A percentile compares a stretch with the other conserved stretches of the same genome.
Conservation (phyloP, 1,140 invertebrate species). For the Xylocopa sonorina region DNA sequence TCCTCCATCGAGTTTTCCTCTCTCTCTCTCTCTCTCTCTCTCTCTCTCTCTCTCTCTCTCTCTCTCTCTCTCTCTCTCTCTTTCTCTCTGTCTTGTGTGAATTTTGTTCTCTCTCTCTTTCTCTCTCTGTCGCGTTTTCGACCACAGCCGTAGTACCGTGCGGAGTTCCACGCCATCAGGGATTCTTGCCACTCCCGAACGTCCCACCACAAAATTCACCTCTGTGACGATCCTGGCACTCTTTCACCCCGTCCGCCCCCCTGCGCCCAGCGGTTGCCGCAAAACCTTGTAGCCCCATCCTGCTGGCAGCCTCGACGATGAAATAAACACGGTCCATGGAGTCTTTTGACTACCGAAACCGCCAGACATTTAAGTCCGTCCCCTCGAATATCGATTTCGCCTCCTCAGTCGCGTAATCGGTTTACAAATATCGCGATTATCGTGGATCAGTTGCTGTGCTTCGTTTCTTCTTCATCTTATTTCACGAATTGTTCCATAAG, state of each 20-base stretch:
- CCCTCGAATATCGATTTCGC: no score
- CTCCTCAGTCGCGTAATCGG: no score
- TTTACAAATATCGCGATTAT: no score
- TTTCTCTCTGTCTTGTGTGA: not conserved
- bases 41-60: not conserved
- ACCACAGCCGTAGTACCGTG: not conserved
- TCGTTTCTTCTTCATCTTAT: no score
- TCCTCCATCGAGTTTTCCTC: not conserved
- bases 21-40: not conserved
- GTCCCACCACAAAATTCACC: constrained; percentile 47
- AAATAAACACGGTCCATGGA: constrained; percentile 4
- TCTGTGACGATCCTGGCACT: constrained; percentile 15
- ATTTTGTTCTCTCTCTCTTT: not conserved
- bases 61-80: not conserved
- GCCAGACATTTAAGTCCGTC: constrained; percentile 4
- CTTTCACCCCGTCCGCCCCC: not conserved
- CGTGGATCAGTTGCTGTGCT: no score
- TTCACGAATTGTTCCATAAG: no score
- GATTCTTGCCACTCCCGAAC: not conserved
- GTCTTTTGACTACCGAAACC: not conserved
- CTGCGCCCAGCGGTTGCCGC: no score
- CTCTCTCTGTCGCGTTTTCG: not conserved
- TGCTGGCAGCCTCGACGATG: not conserved
- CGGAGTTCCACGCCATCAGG: not conserved
- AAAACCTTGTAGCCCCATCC: constrained; percentile 4